These are phyloP conservation scores for Anguilla marmorata DNA, from an alignment of 2,797 vertebrate genomes.

Conservation along the genomic window DNA sequence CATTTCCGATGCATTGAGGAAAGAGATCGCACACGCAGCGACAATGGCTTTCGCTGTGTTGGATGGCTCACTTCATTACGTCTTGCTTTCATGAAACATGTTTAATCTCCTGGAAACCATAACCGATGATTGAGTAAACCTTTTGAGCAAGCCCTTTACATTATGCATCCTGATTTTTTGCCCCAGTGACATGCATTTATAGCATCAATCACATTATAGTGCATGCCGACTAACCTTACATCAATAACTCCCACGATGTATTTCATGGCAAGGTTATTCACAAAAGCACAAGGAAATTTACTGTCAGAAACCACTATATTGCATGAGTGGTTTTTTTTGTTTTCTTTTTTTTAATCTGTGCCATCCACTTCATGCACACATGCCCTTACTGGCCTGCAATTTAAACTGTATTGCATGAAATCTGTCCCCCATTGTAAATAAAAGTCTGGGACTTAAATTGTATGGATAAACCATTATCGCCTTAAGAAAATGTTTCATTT, in stretches of 20 bases:
- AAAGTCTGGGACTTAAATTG: background rate
- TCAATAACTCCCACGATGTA: conserved; percentile 5
- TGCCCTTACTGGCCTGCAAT: background rate
- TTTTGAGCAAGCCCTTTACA: background rate
- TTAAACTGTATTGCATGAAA: background rate
- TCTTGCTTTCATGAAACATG: conserved; percentile 10
- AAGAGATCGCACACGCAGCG: background rate
- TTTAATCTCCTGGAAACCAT: background rate
- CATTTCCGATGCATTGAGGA: background rate
- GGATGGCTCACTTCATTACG: background rate
- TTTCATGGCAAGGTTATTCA: conserved; percentile 3
- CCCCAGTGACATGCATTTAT: conserved; percentile 11
- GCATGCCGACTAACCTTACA: background rate
- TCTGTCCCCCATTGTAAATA: background rate
- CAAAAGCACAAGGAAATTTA: background rate
- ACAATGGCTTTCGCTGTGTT: background rate
- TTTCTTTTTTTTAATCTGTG: background rate
- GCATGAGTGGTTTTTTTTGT: background rate
- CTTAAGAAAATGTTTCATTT: background rate
- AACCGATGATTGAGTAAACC: background rate
- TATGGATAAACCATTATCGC: background rate
- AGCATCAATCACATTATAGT: background rate
- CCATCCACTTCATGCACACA: background rate
- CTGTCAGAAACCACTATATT: background rate
- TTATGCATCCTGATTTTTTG: background rate